phyloP scores from a whole-genome alignment of 2,888 invertebrate genomes.

The Rhingia campestris region DNA sequence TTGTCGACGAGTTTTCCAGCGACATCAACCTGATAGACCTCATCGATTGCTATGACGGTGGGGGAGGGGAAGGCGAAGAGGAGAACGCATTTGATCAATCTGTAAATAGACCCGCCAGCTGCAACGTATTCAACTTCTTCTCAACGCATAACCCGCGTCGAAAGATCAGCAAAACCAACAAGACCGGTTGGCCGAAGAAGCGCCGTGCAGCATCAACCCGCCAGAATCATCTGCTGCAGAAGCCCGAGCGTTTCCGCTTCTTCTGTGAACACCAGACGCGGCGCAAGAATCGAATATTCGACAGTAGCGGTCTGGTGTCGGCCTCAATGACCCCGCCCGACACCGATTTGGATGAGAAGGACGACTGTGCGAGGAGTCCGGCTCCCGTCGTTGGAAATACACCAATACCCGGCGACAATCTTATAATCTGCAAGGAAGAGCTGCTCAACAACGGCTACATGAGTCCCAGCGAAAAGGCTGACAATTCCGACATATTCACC shows the following conservation, averaged over 20 bases:
- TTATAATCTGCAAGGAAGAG: constrained; percentile 55
- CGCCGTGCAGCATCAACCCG: constrained; percentile 76
- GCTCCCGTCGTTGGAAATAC: constrained; percentile 73
- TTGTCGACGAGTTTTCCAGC: constrained; percentile 77
- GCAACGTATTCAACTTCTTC: constrained; percentile 56
- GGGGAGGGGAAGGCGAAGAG: constrained; percentile 74
- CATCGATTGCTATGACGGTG: constrained; percentile 75
- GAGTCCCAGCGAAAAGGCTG: constrained; percentile 81
- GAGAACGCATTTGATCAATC: constrained; percentile 74
- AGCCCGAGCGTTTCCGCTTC: constrained; percentile 55
- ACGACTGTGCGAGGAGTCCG: constrained; percentile 77
- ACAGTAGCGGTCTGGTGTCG: constrained; percentile 68
- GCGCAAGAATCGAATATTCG: constrained; percentile 76
- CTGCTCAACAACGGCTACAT: constrained; percentile 79
- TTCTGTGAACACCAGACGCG: constrained; percentile 71
- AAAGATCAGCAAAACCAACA: constrained; percentile 86
- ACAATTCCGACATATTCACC: constrained; percentile 82
- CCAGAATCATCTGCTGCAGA: constrained; percentile 73
- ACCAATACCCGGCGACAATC: constrained; percentile 41
- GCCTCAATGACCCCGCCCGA: constrained; percentile 77
- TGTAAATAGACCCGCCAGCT: constrained; percentile 76
- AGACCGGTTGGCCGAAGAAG: constrained; percentile 91
- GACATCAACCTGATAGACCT: constrained; percentile 80
- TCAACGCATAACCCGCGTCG: constrained; percentile 78
- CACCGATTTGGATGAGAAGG: constrained; percentile 75